phyloP scores from a whole-genome alignment of 2,888 invertebrate genomes.

The Nephrotoma flavescens region DNA sequence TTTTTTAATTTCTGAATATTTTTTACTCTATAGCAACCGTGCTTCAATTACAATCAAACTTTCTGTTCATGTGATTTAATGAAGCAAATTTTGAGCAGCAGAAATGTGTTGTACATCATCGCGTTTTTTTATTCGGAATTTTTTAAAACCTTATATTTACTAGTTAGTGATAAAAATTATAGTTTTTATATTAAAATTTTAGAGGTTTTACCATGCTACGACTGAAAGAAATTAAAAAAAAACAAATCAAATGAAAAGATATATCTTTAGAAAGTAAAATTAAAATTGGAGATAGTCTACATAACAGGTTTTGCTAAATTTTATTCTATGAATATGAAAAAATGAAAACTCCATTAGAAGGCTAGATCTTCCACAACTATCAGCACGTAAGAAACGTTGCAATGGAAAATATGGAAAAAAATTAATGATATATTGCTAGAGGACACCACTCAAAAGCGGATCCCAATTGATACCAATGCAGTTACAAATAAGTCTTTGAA shows the following conservation, averaged over 20 bases:
- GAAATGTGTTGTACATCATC: too few relatives aligned
- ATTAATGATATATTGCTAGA: neutral
- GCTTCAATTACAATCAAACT: too few relatives aligned
- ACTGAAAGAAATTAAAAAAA: neutral
- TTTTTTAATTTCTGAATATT: too few relatives aligned
- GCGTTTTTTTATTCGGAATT: too few relatives aligned
- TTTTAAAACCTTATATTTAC: too few relatives aligned
- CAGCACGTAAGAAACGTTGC: neutral
- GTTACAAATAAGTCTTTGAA: neutral
- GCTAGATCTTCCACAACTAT: neutral
- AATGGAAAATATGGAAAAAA: conserved; percentile 5
- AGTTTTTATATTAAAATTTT: too few relatives aligned
- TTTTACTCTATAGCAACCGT: too few relatives aligned
- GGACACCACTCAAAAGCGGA: neutral
- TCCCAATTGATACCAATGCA: neutral
- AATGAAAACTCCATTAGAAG: conserved; percentile 9
- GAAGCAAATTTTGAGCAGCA: too few relatives aligned
- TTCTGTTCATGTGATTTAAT: too few relatives aligned
- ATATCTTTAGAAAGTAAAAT: neutral
- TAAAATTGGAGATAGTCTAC: conserved; percentile 8
- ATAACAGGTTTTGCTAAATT: conserved; percentile 10
- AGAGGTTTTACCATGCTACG: too few relatives aligned
- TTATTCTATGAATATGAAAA: conserved; percentile 11
- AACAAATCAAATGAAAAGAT: too few relatives aligned
- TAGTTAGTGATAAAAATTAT: too few relatives aligned